Conservation (phyloP, 35 echinoderm and acorn worm species). For the Amphiura filiformis region DNA sequence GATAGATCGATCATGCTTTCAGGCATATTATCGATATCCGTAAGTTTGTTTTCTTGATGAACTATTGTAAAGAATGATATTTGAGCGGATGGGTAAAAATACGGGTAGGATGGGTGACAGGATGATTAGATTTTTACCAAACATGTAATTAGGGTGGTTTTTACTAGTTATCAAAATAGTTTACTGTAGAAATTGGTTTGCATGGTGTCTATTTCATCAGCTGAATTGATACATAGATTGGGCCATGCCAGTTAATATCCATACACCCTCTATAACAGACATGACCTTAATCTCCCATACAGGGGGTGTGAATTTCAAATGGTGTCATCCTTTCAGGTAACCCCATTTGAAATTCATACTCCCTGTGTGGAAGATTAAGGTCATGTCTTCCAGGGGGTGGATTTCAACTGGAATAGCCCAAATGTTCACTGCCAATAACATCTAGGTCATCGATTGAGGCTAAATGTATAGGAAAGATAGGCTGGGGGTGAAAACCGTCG, state of each 20-base stretch:
- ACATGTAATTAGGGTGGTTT: neutral
- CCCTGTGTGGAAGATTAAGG: no score
- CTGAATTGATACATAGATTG: neutral
- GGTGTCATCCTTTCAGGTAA: no score
- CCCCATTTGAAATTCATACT: no score
- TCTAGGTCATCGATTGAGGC: no score
- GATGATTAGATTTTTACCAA: neutral
- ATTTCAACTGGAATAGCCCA: no score
- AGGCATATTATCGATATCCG: neutral
- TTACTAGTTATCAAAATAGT: neutral
- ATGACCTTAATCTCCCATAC: no score
- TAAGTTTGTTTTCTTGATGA: neutral
- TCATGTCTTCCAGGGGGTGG: no score
- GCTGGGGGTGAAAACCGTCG: no score
- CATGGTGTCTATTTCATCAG: neutral
- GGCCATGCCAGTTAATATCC: no score
- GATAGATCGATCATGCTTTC: conserved; percentile 1
- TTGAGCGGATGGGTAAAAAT: neutral
- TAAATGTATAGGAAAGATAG: no score
- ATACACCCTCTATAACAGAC: no score
- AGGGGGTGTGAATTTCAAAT: no score
- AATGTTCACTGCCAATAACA: neutral
- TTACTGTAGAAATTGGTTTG: neutral
- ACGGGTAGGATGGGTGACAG: neutral
- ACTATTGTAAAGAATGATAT: neutral